Evolutionary conservation across 2,797 vertebrate species (phyloP).

Genomic region (Darevskia nairensis): DNA sequence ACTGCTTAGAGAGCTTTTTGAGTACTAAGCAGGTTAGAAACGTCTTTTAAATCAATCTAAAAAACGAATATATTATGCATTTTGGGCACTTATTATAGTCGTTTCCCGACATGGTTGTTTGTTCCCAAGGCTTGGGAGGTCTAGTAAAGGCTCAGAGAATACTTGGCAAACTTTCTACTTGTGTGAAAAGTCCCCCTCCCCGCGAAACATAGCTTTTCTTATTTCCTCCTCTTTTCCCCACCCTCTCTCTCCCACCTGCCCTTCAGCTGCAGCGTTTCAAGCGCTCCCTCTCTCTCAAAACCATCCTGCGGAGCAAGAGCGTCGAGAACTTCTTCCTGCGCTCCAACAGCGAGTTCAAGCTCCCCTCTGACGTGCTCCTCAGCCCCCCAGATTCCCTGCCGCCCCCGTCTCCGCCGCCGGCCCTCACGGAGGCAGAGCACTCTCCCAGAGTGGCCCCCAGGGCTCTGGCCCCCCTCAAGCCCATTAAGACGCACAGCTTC

Average conservation of each 20-base stretch:
- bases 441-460: constrained; percentile 77
- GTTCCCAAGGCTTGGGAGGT: too few species aligned
- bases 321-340: constrained; percentile 93
- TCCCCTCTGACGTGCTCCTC: constrained; percentile 85
- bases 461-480: constrained; percentile 75
- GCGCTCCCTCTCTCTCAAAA: constrained; percentile 90
- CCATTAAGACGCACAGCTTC: constrained; percentile 87
- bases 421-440: constrained; percentile 60
- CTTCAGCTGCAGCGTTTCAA: constrained; percentile 88
- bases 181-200: too few species aligned
- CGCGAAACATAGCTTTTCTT: background rate
- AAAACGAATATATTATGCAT: background rate
- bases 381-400: constrained; percentile 80
- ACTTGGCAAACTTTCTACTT: background rate
- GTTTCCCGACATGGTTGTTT: background rate
- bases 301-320: constrained; percentile 92
- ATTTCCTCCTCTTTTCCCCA: background rate
- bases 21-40: background rate
- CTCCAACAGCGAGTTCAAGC: constrained; percentile 85
- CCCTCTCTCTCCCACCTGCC: too few species aligned
- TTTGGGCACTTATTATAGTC: background rate
- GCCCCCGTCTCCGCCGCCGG: constrained; percentile 77
- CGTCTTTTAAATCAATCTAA: too few species aligned
- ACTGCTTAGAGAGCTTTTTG: background rate
- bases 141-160: background rate